Base-by-base conservation (phyloP, 2,888 invertebrate species). In the Panopea generosa region DNA sequence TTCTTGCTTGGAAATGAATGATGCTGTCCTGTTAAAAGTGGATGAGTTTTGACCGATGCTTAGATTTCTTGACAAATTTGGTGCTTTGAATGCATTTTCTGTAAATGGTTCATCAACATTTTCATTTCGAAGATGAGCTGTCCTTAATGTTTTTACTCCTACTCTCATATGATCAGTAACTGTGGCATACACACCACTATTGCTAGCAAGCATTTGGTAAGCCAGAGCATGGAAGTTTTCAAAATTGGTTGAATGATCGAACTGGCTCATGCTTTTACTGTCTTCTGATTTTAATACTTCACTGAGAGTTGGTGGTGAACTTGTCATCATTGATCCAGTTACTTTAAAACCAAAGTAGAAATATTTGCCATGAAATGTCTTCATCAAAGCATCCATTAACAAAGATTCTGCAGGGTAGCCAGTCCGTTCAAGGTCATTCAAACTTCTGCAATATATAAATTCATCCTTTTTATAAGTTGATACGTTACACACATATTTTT, bases 301-400 rank as follows among this genome's bases (percentile, higher is more conserved):
- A 27, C 55, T 49, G 16, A 73, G 33, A 26, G 33, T 9, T 24
- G 52, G 24, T 18, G 24, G 4, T 16, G 24, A 29, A n/a, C 33
- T 24, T 2, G 24, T n/a, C 52, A 38, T 29, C 45, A 20, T 33
- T 1, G 49, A n/a, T 27, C 40, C 67, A 43, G 33, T 50, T 2
- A 60, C 6, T 45, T 81, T 81, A 20, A 81, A 69, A 24, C 81
- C 81, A 61, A 77, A 81, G 69, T 81, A 81, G 62, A 81, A 81
- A 38, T 77, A 77, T 65, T 77, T 75, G 27, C 81, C 81, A 59
- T 57, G 60, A 26, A 81, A 81, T 14, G 81, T 77, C 11, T 57
- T 63, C 20, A 57, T 18, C 24, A 81, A 68, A 45, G 81, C 74
- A 18, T 81, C 72, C 27, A 56, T 26, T 18, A 81, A 62, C 65